Base-by-base conservation (phyloP, 2,113 vertebrate genomes). In the Acrocephalus kingi region DNA sequence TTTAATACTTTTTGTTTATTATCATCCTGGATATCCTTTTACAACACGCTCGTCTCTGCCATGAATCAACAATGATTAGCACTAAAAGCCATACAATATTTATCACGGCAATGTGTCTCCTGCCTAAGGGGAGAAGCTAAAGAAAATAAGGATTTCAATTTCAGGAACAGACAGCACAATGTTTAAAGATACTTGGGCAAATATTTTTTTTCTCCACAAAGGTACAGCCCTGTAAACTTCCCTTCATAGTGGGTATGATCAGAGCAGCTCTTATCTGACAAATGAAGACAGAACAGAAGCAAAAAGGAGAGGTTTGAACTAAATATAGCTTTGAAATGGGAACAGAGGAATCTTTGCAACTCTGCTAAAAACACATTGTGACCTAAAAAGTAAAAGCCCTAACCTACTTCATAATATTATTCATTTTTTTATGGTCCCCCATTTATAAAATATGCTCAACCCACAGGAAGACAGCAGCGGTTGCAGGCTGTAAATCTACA, bases 1-100 rank as follows among this genome's bases (percentile, higher is more conserved):
- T 94, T 87, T 76, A 91, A 69, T 80, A 84, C 62, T 79, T 93
- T 87, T 78, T 86, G 43, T 88, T 95, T 73, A 82, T 84, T 83
- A 82, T 71, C n/a, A 59, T 37, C 62, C 49, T 54, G 82, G 75
- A 90, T 91, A 83, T 69, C 71, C 59, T 83, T 96, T 89, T 55
- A 93, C 67, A 91, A 35, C n/a, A 7, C 14, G 43, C 35, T 90
- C 8, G 0, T 66, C 58, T 72, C 71, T 83, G 72, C 58, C 62
- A 52, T 66, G 81, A 93, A 94, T 94, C 87, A 76, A 82, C 58
- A 89, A 58, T 45, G 59, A 93, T 84, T 91, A 96, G 33, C 67
- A 76, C 79, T 94, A 85, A 91, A 90, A 91, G 46, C 27, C 54
- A 35, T 49, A 43, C 21, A 63, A 17, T 62, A 94, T 93, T 96